Conservation (phyloP, 2,888 invertebrate species). For the Prenolepis imparis region DNA sequence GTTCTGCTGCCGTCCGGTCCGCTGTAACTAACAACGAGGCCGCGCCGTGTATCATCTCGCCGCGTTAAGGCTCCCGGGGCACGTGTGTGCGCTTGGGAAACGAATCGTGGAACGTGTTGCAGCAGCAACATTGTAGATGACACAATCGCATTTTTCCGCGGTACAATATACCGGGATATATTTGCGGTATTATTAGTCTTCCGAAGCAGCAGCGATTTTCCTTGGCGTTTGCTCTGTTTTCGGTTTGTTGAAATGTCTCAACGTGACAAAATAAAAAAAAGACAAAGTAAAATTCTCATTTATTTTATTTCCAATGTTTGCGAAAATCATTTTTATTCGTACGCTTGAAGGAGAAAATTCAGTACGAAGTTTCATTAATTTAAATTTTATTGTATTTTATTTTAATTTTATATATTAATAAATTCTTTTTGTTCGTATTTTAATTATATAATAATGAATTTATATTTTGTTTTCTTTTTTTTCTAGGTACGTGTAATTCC, state of each 20-base stretch:
- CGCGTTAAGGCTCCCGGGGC: constrained; percentile 28
- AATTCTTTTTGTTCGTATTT: too few relatives aligned
- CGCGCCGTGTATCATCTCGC: constrained; percentile 49
- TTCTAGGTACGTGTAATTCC: too few relatives aligned
- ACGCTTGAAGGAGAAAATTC: background rate
- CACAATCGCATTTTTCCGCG: constrained; percentile 46
- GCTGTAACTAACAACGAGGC: constrained; percentile 50
- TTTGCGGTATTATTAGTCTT: constrained; percentile 45
- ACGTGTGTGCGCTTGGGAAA: constrained; percentile 36
- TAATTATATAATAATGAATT: too few relatives aligned
- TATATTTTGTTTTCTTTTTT: too few relatives aligned
- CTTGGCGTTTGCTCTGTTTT: constrained; percentile 16
- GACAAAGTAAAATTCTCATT: background rate
- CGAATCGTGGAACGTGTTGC: constrained; percentile 36
- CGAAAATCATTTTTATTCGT: background rate
- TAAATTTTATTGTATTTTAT: background rate
- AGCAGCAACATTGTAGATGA: constrained; percentile 31
- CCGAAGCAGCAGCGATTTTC: constrained; percentile 40
- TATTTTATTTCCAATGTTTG: background rate
- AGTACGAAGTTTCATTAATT: background rate
- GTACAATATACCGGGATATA: constrained; percentile 30
- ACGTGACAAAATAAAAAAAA: constrained; percentile 4
- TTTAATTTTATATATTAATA: too few relatives aligned
- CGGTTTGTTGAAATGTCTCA: background rate
- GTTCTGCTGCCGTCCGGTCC: constrained; percentile 18